Conservation (phyloP, 2,888 invertebrate genomes). For the Melieria omissa region DNA sequence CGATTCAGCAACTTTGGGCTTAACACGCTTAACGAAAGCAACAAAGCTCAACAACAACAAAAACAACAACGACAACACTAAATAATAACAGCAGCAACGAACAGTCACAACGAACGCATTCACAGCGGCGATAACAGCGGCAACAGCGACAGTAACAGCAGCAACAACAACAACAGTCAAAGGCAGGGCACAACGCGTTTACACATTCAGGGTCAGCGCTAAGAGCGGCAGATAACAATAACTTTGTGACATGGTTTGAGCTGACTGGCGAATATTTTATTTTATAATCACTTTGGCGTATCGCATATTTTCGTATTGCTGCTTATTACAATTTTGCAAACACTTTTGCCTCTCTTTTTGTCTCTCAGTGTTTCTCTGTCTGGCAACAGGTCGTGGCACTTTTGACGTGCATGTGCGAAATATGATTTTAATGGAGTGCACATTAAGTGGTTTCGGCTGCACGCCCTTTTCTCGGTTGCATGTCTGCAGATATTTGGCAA, state of each 20-base stretch:
- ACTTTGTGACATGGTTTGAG: slow-evolving; percentile 26
- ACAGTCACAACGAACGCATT: slow-evolving; percentile 1
- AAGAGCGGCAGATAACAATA: slow-evolving; percentile 21
- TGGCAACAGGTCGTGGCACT: too few species aligned
- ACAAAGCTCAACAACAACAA: background rate
- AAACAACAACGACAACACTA: background rate
- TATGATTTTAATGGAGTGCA: background rate
- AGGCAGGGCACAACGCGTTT: slow-evolving; percentile 10
- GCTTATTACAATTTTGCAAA: too few species aligned
- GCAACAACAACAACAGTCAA: slow-evolving; percentile 10
- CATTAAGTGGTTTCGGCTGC: too few species aligned
- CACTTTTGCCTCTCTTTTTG: background rate
- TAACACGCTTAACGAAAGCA: slow-evolving; percentile 19
- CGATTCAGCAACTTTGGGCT: slow-evolving; percentile 13
- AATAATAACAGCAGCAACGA: background rate
- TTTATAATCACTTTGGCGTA: background rate
- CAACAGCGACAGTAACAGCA: background rate
- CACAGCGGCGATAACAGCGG: background rate
- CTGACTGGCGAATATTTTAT: background rate
- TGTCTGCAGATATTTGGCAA: too few species aligned
- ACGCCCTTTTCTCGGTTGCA: too few species aligned
- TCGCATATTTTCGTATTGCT: background rate
- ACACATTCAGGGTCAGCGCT: slow-evolving; percentile 39
- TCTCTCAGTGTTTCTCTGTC: background rate
- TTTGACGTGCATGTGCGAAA: too few species aligned